Evolutionary conservation across 2,113 vertebrate species (phyloP), one percentile per base, ranked within the genome.

Genomic region (Neolamprologus ventralis): DNA sequence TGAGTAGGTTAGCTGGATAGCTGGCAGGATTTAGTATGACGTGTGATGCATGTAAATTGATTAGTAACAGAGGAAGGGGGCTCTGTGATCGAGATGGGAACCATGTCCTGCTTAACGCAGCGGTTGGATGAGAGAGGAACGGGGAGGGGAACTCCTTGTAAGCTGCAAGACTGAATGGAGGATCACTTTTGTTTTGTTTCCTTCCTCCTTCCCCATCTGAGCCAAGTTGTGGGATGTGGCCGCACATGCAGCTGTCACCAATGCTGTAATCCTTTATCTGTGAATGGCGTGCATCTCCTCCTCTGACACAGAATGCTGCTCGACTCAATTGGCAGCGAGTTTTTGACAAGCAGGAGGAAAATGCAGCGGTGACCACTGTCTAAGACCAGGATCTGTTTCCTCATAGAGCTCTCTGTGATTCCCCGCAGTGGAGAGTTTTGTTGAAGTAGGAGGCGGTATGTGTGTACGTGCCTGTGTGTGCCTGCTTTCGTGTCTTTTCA

Each of bases 21-120:
- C 87, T 89, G 85, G 83, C 85, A 78, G 88, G 88, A 49, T 73
- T 88, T 84, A 63, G 82, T 3, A 42, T 88, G 88, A 90, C 49
- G 81, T 88, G 92, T 80, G 92, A 85, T 86, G 92, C 93, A 94
- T 95, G 85, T 89, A 68, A 92, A 94, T 94, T 81, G 85, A 88
- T 92, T 68, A 79, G 85, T 53, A 86, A 81, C 79, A 87, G 86
- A 73, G 60, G 81, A 85, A 71, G 57, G 81, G 71, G 68, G 80
- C 17, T 23, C 9, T 16, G 58, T 84, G 84, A 71, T 86, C 10
- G 14, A 57, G 85, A 73, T 45, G 63, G 83, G 57, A 86, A 82
- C 85, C 49, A 28, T 45, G 47, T 71, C 81, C 78, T 23, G 51
- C 80, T 78, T 42, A 45, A 51, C 85, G 47, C 19, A 47, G 73